These are phyloP conservation scores for Entelurus aequoreus DNA, from an alignment of 2,113 vertebrate genomes.

Conservation along the genomic window DNA sequence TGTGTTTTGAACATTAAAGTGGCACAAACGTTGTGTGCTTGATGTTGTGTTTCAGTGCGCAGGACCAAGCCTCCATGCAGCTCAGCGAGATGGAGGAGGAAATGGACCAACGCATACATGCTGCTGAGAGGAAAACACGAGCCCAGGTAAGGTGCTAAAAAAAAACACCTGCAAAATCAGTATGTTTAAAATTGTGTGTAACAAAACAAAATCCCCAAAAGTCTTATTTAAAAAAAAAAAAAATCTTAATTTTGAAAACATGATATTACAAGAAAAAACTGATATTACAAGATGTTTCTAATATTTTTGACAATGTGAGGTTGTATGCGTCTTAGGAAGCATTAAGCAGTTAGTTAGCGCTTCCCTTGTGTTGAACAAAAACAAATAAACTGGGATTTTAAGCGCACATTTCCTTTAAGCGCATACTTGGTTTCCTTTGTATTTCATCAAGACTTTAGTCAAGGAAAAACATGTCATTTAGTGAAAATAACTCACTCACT, in stretches of 20 bases:
- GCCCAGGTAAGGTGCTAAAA: constrained; percentile 74
- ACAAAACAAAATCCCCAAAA: no score
- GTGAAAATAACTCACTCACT: background rate
- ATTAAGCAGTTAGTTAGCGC: constrained; percentile 42
- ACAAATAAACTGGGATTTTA: constrained; percentile 3
- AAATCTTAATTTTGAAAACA: no score
- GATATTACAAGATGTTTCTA: background rate
- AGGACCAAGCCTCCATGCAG: constrained; percentile 89
- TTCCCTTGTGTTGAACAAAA: constrained; percentile 59
- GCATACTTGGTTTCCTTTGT: background rate
- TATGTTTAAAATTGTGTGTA: no score
- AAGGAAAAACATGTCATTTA: no score
- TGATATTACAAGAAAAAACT: background rate
- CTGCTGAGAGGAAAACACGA: constrained; percentile 76
- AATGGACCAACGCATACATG: constrained; percentile 92
- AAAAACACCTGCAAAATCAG: background rate
- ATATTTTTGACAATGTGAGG: background rate
- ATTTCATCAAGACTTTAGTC: no score
- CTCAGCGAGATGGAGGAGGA: constrained; percentile 93
- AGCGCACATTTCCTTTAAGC: constrained; percentile 5
- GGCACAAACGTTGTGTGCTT: background rate
- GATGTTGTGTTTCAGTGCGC: constrained; percentile 74
- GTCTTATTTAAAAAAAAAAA: no score
- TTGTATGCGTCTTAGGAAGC: background rate
- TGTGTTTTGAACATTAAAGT: background rate